Evolutionary conservation across 1,140 invertebrate species (phyloP).

Genomic region (Drosophila aff.): DNA sequence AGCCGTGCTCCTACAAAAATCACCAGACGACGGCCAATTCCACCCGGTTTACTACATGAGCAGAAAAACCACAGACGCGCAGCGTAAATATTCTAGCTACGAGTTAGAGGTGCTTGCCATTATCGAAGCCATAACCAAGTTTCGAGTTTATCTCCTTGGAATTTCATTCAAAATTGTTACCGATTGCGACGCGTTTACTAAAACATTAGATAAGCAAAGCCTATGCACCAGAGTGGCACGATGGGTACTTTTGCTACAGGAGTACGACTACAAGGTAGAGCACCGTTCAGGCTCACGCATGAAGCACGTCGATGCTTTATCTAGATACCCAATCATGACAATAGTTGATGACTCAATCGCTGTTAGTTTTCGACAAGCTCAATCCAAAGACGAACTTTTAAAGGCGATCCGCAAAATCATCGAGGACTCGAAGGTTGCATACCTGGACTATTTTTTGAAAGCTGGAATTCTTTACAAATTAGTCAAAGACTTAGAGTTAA

Average conservation of each 20-base stretch:
- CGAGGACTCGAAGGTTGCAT: too few species aligned
- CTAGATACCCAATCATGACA: constrained; percentile 1
- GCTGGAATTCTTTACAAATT: too few species aligned
- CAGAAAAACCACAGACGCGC: too few species aligned
- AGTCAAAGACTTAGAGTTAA: too few species aligned
- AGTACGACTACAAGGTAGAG: not conserved
- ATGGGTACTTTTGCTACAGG: not conserved
- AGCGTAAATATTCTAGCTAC: too few species aligned
- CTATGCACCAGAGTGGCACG: not conserved
- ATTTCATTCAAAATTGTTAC: too few species aligned
- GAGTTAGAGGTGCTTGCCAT: not conserved
- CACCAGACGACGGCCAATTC: not conserved
- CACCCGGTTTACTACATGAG: too few species aligned
- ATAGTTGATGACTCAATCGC: not conserved
- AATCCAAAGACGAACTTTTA: not conserved
- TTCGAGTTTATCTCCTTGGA: too few species aligned
- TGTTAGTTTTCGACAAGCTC: not conserved
- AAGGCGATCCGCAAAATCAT: not conserved
- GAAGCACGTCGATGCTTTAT: not conserved
- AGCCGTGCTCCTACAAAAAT: not conserved
- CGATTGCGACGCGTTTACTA: too few species aligned
- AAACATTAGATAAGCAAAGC: too few species aligned
- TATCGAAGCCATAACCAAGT: too few species aligned
- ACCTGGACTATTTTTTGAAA: too few species aligned
- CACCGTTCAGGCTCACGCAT: not conserved